These are phyloP conservation scores for Stichodactyla helianthus DNA, from an alignment of 64 coral and sea anemone genomes.

Conservation along the genomic window DNA sequence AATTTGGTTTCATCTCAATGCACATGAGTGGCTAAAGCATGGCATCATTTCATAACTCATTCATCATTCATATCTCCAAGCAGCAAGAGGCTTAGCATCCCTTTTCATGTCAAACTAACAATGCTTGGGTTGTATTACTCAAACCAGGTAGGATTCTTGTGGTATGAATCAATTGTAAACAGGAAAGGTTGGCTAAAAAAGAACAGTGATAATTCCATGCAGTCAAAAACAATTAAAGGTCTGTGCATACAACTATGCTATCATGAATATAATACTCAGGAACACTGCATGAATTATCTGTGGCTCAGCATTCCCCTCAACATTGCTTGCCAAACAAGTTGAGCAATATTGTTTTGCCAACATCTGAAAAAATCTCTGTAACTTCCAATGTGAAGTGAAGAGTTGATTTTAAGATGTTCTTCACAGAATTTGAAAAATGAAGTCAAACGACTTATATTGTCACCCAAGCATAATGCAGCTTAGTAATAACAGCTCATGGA, in stretches of 20 bases:
- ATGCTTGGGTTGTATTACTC: neutral
- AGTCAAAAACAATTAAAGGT: neutral
- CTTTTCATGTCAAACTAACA: neutral
- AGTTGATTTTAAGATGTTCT: too few relatives aligned
- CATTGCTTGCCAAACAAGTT: too few relatives aligned
- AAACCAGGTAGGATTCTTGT: neutral
- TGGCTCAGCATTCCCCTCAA: too few relatives aligned
- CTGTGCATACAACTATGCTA: neutral
- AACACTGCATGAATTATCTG: too few relatives aligned
- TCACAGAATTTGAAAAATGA: too few relatives aligned
- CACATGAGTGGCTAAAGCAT: neutral
- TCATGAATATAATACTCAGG: too few relatives aligned
- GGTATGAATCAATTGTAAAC: neutral
- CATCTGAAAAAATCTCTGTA: too few relatives aligned
- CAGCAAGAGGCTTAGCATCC: neutral
- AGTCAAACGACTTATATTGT: too few relatives aligned
- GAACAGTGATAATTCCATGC: neutral
- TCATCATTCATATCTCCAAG: slow-evolving; percentile 3
- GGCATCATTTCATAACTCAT: neutral
- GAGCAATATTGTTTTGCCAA: too few relatives aligned
- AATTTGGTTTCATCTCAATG: neutral
- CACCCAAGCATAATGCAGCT: too few relatives aligned
- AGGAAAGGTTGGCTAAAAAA: neutral
- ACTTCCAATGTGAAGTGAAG: too few relatives aligned
- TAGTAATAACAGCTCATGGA: too few relatives aligned